Evolutionary conservation across 2,888 invertebrate species (phyloP), one percentile per base, ranked within the genome.

Genomic region (Acleris laterana): DNA sequence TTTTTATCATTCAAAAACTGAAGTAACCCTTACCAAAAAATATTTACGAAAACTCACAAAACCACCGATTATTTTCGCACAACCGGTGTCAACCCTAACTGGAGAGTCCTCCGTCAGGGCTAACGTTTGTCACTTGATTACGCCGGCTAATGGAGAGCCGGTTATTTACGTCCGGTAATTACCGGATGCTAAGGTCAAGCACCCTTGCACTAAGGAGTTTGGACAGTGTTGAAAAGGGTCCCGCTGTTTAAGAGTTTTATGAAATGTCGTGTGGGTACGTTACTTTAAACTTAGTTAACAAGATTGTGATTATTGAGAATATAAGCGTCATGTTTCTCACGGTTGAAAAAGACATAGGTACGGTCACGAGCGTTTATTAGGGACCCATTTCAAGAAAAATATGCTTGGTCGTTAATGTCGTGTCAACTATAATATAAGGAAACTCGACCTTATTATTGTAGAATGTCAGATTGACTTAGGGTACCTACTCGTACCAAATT

Each of bases 91-190:
- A 81, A 60, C 82, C 81, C 80, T 82, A 71, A 3, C 7, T 78
- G 69, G 78, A 82, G 82, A 71, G 77, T 72, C 74, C 82, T 81
- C 72, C 71, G 76, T 83, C 82, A 77, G 61, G 60, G 61, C 74
- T 75, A 85, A 86, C 83, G 84, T 83, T 85, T 85, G 89, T 89
- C 90, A 88, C 84, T 84, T 84, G 82, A 87, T 87, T 84, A 85
- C 78, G 75, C 71, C 66, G 69, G 66, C 59, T 78, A 79, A 81
- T 84, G 81, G 82, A 81, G 82, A 70, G 77, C 71, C 69, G 72
- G 79, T 78, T 83, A 82, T 82, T 82, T 81, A 75, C 71, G 74
- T 56, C 72, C 71, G 71, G 85, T 87, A 87, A 89, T 89, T 88
- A 88, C 81, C 72, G 68, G 63, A 75, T 70, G 77, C 72, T 81